Conservation (phyloP, 2,888 invertebrate species). For the Drosophila mimetica region DNA sequence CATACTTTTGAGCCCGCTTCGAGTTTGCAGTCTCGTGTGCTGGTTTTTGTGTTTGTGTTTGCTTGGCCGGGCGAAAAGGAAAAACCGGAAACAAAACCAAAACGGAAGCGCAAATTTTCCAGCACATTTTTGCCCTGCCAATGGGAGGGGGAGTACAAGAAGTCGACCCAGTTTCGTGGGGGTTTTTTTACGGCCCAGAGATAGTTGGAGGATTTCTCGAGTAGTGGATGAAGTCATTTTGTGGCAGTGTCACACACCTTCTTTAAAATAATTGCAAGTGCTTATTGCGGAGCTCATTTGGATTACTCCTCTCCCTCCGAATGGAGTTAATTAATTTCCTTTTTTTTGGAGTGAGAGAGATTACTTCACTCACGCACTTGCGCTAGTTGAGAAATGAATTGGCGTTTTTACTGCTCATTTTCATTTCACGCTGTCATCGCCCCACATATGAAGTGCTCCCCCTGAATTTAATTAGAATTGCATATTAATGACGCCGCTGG, state of each 20-base stretch:
- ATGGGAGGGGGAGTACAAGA: background rate
- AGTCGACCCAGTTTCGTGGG: conserved; percentile 70
- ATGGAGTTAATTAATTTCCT: conserved; percentile 66
- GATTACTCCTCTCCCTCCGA: conserved; percentile 27
- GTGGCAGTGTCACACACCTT: conserved; percentile 39
- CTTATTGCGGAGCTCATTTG: conserved; percentile 55
- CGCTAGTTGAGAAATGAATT: conserved; percentile 65
- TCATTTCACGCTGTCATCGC: conserved; percentile 73
- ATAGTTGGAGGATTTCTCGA: conserved; percentile 43
- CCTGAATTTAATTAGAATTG: conserved; percentile 77
- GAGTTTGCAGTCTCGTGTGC: conserved; percentile 10
- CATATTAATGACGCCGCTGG: conserved; percentile 74
- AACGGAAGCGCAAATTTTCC: conserved; percentile 82
- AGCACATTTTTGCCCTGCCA: conserved; percentile 73
- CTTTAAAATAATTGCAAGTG: conserved; percentile 46
- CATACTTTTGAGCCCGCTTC: conserved; percentile 58
- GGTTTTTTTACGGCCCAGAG: conserved; percentile 30
- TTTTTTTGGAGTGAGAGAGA: conserved; percentile 4
- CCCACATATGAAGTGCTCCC: conserved; percentile 24
- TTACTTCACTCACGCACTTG: conserved; percentile 54
- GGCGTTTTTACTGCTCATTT: conserved; percentile 50
- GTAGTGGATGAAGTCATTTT: conserved; percentile 67
- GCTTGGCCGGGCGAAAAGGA: conserved; percentile 60
- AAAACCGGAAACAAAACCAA: conserved; percentile 81
- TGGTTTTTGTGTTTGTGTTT: conserved; percentile 13